These are phyloP conservation scores for Oreochromis tanganicae DNA, from an alignment of 2,113 vertebrate species.

Conservation along the genomic window DNA sequence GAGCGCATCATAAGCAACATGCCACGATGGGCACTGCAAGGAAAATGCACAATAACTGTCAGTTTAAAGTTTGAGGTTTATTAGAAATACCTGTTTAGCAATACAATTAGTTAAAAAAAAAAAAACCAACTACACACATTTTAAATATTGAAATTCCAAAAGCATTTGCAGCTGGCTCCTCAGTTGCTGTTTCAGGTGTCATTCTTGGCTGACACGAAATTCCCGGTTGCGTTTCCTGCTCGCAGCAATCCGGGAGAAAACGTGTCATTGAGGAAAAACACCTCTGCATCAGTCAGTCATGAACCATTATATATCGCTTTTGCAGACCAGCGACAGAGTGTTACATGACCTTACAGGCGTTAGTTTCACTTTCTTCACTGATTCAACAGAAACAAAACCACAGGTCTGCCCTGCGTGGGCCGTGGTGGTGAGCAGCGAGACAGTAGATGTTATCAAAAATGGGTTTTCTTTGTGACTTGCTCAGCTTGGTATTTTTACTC, in stretches of 20 bases:
- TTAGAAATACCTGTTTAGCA: not conserved
- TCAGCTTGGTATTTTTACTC: not conserved
- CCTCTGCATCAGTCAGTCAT: constrained; percentile 1
- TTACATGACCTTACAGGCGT: not conserved
- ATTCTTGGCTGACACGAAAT: constrained; percentile 94
- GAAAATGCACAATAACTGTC: not conserved
- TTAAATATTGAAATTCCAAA: not conserved
- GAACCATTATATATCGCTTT: not conserved
- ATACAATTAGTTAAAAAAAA: not conserved
- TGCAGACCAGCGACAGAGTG: not conserved
- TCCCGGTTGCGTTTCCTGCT: constrained; percentile 83
- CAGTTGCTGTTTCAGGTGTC: constrained; percentile 56
- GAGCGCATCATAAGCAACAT: not conserved
- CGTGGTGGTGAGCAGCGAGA: not conserved
- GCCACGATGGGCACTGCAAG: too few relatives aligned
- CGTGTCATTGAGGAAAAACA: constrained; percentile 95
- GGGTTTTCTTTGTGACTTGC: not conserved
- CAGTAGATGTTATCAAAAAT: not conserved
- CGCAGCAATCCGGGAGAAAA: constrained; percentile 97
- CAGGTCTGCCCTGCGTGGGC: not conserved
- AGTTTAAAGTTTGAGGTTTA: not conserved
- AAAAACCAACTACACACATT: not conserved
- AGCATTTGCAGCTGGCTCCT: not conserved
- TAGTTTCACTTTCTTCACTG: constrained; percentile 5
- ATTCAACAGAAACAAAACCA: not conserved